phyloP scores from a whole-genome alignment of 2,797 vertebrate genomes.

The Enteromius anoplus region DNA sequence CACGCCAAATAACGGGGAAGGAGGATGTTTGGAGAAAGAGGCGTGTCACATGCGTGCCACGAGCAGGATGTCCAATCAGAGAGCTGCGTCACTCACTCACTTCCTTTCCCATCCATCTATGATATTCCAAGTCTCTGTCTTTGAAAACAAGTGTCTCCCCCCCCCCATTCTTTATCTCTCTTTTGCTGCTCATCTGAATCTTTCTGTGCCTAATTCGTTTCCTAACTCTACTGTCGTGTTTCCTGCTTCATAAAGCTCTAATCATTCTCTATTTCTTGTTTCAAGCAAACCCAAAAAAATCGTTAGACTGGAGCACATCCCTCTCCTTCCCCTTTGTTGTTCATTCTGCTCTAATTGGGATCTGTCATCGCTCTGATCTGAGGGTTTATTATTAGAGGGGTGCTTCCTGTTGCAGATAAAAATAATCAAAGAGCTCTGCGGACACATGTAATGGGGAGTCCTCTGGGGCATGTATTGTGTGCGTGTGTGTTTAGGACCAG shows the following conservation, averaged over 20 bases:
- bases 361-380: constrained; percentile 78
- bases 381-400: constrained; percentile 78
- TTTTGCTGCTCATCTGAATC: constrained; percentile 57
- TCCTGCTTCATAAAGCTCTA: constrained; percentile 21
- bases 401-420: constrained; percentile 82
- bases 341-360: constrained; percentile 59
- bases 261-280: constrained; percentile 34
- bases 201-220: constrained; percentile 20
- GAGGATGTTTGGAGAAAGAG: constrained; percentile 32
- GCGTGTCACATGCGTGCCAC: constrained; percentile 52
- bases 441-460: constrained; percentile 64
- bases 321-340: constrained; percentile 27
- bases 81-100: constrained; percentile 67
- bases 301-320: constrained; percentile 23
- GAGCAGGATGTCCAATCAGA: constrained; percentile 78
- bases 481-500: constrained; percentile 33
- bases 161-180: constrained; percentile 44
- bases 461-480: constrained; percentile 50
- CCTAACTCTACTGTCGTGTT: constrained; percentile 20
- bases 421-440: constrained; percentile 73
- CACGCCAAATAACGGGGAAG: neutral
- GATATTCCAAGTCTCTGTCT: constrained; percentile 59
- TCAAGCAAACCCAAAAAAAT: constrained; percentile 28
- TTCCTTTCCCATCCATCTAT: constrained; percentile 74
- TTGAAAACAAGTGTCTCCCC: constrained; percentile 64